Evolutionary conservation across 2,797 vertebrate genomes (phyloP).

Genomic region (Muscicapa striata): DNA sequence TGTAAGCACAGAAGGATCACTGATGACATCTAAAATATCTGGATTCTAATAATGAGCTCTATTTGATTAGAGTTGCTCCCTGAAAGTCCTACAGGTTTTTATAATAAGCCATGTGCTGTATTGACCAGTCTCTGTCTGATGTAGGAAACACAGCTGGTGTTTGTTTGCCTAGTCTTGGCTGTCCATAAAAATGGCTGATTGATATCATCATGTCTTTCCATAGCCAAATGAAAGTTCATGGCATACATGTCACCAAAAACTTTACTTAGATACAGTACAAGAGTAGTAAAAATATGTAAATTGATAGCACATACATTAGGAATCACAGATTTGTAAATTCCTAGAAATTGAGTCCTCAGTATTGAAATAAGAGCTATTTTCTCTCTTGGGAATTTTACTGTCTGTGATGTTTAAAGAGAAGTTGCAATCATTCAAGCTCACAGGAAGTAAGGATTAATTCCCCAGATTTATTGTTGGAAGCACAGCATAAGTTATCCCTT

Average conservation of each 20-base stretch:
- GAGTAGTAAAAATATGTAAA: neutral
- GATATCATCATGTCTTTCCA: neutral
- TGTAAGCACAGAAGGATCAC: neutral
- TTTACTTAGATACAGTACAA: neutral
- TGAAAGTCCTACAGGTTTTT: neutral
- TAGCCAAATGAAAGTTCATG: neutral
- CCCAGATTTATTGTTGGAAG: neutral
- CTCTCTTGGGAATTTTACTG: neutral
- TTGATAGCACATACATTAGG: neutral
- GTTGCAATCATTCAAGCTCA: neutral
- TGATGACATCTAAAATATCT: neutral
- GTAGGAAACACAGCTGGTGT: neutral
- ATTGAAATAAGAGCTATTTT: neutral
- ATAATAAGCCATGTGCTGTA: neutral
- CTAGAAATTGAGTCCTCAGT: neutral
- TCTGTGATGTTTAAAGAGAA: neutral
- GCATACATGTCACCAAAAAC: neutral
- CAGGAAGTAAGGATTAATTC: neutral
- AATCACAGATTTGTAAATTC: neutral
- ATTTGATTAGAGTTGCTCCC: neutral
- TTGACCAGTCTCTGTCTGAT: neutral
- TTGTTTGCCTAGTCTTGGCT: neutral
- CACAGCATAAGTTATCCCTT: neutral
- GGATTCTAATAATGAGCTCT: neutral
- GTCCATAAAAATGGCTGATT: neutral